phyloP scores from a whole-genome alignment of 2,888 invertebrate genomes.

The Zaprionus lineosus region DNA sequence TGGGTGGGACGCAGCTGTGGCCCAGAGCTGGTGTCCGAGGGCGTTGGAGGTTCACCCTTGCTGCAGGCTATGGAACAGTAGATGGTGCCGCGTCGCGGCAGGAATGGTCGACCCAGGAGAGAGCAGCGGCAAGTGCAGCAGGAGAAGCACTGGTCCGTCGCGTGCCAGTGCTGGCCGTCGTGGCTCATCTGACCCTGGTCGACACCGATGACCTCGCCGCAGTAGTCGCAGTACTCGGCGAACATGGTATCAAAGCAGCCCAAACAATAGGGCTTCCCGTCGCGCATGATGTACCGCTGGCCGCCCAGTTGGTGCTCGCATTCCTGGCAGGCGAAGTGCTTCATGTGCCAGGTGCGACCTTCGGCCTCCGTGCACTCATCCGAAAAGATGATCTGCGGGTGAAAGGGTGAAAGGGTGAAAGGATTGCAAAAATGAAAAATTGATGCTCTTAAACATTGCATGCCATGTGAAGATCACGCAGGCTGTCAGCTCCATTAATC shows the following conservation, averaged over 20 bases:
- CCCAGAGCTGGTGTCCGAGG: constrained; percentile 90
- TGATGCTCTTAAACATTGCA: too few relatives aligned
- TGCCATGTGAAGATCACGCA: too few relatives aligned
- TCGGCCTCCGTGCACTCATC: constrained; percentile 99
- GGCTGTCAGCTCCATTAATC: too few relatives aligned
- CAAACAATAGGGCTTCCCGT: constrained; percentile 96
- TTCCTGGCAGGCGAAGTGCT: constrained; percentile 98
- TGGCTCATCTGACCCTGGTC: constrained; percentile 99
- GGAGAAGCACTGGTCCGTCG: constrained; percentile 95
- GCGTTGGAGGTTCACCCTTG: constrained; percentile 94
- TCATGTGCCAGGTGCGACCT: constrained; percentile 99
- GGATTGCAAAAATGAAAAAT: background rate
- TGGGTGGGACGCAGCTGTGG: constrained; percentile 85
- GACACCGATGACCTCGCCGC: constrained; percentile 97
- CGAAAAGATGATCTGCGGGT: constrained; percentile 94
- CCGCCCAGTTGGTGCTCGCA: constrained; percentile 98
- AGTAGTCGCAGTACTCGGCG: constrained; percentile 98
- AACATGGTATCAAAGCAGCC: constrained; percentile 97
- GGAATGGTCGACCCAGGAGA: constrained; percentile 92
- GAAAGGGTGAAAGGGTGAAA: background rate
- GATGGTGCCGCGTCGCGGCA: constrained; percentile 95
- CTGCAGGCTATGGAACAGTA: constrained; percentile 97
- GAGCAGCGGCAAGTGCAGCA: constrained; percentile 92
- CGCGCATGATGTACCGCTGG: constrained; percentile 98
- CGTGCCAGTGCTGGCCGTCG: constrained; percentile 99